Percentiles rank a stretch among this genome's conserved stretches.
Evolutionary conservation across 2,113 vertebrate genomes (phyloP).

Genomic region (Laterallus jamaicensis): DNA sequence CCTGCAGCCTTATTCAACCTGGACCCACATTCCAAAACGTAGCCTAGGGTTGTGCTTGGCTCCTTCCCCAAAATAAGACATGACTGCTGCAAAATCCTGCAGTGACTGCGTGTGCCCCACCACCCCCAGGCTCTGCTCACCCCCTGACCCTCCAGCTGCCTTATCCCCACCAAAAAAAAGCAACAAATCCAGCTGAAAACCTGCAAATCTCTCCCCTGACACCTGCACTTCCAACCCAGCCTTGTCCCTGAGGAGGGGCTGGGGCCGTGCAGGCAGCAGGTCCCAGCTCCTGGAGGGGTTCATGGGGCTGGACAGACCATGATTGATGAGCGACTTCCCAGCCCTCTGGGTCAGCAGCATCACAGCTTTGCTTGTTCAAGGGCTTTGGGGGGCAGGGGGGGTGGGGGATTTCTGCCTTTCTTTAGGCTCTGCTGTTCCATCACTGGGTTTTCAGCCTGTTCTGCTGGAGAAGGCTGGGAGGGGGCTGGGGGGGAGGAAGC

Average conservation of each 20-base stretch:
- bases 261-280: neutral
- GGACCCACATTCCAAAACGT: rapidly evolving
- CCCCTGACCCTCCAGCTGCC: neutral
- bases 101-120: rapidly evolving
- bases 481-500: neutral
- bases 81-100: too few species aligned
- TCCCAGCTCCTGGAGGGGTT: neutral
- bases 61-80: neutral
- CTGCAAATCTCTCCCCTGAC: neutral
- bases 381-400: neutral
- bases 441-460: neutral
- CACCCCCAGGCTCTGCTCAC: rapidly evolving
- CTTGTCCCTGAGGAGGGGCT: neutral
- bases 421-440: neutral
- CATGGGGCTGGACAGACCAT: rapidly evolving
- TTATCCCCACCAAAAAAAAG: rapidly evolving
- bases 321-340: neutral
- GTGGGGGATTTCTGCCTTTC: neutral
- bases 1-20: neutral
- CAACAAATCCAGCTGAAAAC: neutral
- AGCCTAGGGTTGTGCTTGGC: neutral
- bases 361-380: neutral
- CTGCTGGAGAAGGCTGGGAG: neutral
- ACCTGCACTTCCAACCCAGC: neutral
- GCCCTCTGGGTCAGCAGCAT: rapidly evolving